These are phyloP conservation scores for Dascillus cervinus DNA, from an alignment of 2,888 invertebrate species.

Conservation along the genomic window DNA sequence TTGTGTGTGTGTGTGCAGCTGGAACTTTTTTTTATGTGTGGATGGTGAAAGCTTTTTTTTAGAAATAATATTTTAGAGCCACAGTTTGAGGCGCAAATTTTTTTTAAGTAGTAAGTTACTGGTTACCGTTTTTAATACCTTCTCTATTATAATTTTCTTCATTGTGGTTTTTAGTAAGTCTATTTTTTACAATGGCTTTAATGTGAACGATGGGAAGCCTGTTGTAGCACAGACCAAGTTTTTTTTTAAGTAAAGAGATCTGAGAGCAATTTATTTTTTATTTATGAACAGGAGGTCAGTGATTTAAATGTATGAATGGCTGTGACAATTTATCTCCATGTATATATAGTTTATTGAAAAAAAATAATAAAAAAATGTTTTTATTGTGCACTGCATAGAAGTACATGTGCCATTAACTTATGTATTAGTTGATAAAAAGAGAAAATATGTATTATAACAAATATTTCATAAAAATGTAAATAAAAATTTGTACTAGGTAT, in stretches of 20 bases:
- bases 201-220: too few species aligned
- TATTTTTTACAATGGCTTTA: too few species aligned
- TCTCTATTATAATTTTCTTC: too few species aligned
- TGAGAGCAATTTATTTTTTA: too few species aligned
- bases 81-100: too few species aligned
- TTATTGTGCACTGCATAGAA: conserved; percentile 21
- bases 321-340: conserved; percentile 24
- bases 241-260: too few species aligned
- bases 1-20: conserved; percentile 2
- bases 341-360: conserved; percentile 16
- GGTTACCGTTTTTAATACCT: too few species aligned
- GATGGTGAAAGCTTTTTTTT: too few species aligned
- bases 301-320: conserved; percentile 25
- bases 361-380: conserved; percentile 15
- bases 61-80: too few species aligned
- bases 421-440: conserved; percentile 19
- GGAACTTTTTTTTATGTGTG: conserved; percentile 1
- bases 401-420: conserved; percentile 30
- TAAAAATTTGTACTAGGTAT: conserved; percentile 11
- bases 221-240: too few species aligned
- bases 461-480: conserved; percentile 12
- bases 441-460: conserved; percentile 19
- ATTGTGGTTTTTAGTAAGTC: too few species aligned
- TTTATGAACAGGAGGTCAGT: conserved; percentile 22
- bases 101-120: too few species aligned